Conservation (phyloP, 2,113 vertebrate genomes). For the Forbesichthys papilliferus region DNA sequence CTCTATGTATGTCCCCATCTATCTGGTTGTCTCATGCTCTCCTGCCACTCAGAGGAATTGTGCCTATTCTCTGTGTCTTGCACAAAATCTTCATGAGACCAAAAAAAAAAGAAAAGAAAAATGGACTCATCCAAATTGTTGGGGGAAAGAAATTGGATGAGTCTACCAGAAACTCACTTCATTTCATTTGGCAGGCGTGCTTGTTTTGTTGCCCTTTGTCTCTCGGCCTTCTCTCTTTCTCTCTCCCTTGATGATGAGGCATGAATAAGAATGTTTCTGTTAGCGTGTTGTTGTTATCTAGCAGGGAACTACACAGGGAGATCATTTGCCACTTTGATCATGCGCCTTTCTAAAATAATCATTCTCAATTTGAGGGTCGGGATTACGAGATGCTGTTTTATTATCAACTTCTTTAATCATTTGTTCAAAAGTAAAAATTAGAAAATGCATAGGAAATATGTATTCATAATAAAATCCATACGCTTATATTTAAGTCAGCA, state of each 20-base stretch:
- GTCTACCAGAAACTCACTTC: conserved; percentile 29
- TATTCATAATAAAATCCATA: too few species aligned
- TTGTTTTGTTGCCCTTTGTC: conserved; percentile 57
- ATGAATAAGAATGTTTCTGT: conserved; percentile 44
- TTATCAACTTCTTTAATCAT: too few species aligned
- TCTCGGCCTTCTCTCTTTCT: conserved; percentile 5
- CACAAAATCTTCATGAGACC: too few species aligned
- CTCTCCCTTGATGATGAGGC: conserved; percentile 22
- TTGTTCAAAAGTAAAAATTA: too few species aligned
- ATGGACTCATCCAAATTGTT: neutral
- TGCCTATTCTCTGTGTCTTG: too few species aligned
- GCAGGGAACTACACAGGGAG: conserved; percentile 8
- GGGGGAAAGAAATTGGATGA: conserved; percentile 38
- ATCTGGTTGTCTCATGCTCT: neutral
- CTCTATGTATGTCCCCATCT: neutral
- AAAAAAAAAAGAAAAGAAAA: conserved; percentile 26
- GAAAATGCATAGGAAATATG: too few species aligned
- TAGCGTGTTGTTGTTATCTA: conserved; percentile 27
- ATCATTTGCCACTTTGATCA: conserved; percentile 42
- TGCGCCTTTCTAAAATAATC: too few species aligned
- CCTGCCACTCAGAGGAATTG: conserved; percentile 3
- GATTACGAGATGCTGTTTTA: too few species aligned
- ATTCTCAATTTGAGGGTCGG: too few species aligned
- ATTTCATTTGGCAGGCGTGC: conserved; percentile 42
- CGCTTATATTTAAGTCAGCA: too few species aligned